Conservation (phyloP, 2,113 vertebrate genomes). For the Gila orcuttii region DNA sequence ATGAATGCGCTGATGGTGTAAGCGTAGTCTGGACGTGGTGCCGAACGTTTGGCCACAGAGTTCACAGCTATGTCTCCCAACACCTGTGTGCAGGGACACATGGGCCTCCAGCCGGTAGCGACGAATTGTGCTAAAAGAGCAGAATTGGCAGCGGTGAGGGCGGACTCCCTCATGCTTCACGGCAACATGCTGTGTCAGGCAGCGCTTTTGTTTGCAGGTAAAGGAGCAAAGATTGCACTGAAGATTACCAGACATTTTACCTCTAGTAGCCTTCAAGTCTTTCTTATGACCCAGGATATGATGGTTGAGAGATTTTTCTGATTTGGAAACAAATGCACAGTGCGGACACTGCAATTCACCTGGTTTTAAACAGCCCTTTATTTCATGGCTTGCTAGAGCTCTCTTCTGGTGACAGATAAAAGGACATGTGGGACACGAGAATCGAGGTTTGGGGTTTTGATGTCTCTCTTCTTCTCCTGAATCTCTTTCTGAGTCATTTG, state of each 20-base stretch:
- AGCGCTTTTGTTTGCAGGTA: conserved; percentile 85
- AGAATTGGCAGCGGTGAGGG: conserved; percentile 83
- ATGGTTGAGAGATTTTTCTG: conserved; percentile 72
- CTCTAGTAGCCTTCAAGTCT: conserved; percentile 46
- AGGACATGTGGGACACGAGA: conserved; percentile 81
- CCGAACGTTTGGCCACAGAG: conserved; percentile 87
- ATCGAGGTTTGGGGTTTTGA: conserved; percentile 50
- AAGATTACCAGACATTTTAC: conserved; percentile 62
- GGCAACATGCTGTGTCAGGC: conserved; percentile 82
- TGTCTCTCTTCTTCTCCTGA: conserved; percentile 15
- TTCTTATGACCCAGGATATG: conserved; percentile 76
- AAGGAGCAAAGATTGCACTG: conserved; percentile 77
- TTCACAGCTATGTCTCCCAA: conserved; percentile 85
- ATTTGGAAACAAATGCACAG: conserved; percentile 81
- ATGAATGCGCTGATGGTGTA: conserved; percentile 88
- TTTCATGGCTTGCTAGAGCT: conserved; percentile 80
- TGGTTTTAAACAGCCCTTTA: conserved; percentile 79
- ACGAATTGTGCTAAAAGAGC: conserved; percentile 86
- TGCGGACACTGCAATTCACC: conserved; percentile 75
- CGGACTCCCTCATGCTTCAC: conserved; percentile 85
- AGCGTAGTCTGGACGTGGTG: conserved; percentile 87
- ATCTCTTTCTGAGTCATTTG: background rate
- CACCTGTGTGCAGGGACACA: conserved; percentile 88
- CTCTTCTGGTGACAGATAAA: conserved; percentile 85
- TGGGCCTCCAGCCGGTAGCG: conserved; percentile 90